These are phyloP conservation scores for Arizona elegans DNA, from an alignment of 2,113 vertebrate genomes.

Conservation along the genomic window DNA sequence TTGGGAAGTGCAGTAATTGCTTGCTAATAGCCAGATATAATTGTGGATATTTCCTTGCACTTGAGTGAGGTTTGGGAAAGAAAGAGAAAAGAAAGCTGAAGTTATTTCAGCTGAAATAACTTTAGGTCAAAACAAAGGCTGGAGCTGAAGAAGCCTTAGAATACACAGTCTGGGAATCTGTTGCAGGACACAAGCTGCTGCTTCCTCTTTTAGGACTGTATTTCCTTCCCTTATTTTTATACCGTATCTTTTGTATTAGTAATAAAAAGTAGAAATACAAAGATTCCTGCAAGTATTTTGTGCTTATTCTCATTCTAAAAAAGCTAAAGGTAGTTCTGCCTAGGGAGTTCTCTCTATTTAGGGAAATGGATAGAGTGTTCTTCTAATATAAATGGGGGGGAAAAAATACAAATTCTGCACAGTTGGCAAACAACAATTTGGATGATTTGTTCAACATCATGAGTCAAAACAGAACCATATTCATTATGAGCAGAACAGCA, in stretches of 20 bases:
- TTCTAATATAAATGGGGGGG: neutral
- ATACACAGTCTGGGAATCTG: neutral
- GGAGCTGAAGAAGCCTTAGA: neutral
- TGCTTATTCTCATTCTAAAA: neutral
- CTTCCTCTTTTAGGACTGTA: neutral
- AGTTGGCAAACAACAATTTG: neutral
- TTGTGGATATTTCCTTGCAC: neutral
- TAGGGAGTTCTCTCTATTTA: neutral
- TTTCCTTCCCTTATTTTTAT: neutral
- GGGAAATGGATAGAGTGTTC: neutral
- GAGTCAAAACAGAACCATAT: neutral
- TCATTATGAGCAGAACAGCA: neutral
- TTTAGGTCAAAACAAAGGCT: neutral
- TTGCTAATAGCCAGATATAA: neutral
- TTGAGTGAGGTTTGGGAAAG: neutral
- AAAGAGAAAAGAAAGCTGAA: neutral
- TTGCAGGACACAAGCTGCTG: neutral
- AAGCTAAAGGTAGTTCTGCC: neutral
- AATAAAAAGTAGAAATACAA: neutral
- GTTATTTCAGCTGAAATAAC: neutral
- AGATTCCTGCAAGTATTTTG: neutral
- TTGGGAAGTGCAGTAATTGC: neutral
- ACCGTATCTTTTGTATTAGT: neutral
- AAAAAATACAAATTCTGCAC: neutral
- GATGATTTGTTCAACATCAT: neutral